Conservation (phyloP, 2,888 invertebrate genomes). For the Cynaeus angustus region DNA sequence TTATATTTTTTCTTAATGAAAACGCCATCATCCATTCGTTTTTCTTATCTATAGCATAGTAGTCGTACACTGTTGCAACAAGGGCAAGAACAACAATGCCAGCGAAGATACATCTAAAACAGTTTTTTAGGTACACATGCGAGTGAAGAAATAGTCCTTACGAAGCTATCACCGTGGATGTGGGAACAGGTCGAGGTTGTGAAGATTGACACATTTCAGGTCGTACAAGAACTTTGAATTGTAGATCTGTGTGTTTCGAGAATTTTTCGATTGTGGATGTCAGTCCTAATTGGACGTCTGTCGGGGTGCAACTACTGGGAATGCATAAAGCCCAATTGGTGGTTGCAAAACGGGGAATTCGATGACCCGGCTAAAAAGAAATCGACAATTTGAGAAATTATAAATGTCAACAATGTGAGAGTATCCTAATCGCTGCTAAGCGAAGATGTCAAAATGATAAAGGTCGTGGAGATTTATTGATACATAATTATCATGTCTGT, state of each 20-base stretch:
- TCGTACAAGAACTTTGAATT: slow-evolving; percentile 75
- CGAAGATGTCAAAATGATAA: too few relatives aligned
- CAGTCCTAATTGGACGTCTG: slow-evolving; percentile 76
- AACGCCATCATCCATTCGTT: slow-evolving; percentile 75
- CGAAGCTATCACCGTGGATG: slow-evolving; percentile 62
- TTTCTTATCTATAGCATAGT: slow-evolving; percentile 57
- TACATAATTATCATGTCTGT: too few relatives aligned
- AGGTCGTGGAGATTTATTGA: too few relatives aligned
- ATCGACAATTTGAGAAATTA: neutral
- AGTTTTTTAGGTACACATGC: neutral
- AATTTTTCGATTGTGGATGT: slow-evolving; percentile 72
- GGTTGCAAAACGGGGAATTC: slow-evolving; percentile 79
- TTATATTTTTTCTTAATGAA: slow-evolving; percentile 77
- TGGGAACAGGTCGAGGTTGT: slow-evolving; percentile 22
- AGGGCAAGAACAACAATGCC: slow-evolving; percentile 61
- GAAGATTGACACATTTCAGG: slow-evolving; percentile 77
- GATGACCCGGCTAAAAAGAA: slow-evolving; percentile 80
- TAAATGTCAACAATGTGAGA: too few relatives aligned
- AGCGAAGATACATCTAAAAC: slow-evolving; percentile 56
- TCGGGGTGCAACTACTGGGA: slow-evolving; percentile 76
- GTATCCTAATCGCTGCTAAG: too few relatives aligned
- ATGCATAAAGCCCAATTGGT: slow-evolving; percentile 82
- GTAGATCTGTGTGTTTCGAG: slow-evolving; percentile 74
- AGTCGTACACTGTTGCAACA: slow-evolving; percentile 65
- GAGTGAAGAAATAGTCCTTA: slow-evolving; percentile 51